Conservation (phyloP, 2,113 vertebrate species). For the Tetraodon nigroviridis region DNA sequence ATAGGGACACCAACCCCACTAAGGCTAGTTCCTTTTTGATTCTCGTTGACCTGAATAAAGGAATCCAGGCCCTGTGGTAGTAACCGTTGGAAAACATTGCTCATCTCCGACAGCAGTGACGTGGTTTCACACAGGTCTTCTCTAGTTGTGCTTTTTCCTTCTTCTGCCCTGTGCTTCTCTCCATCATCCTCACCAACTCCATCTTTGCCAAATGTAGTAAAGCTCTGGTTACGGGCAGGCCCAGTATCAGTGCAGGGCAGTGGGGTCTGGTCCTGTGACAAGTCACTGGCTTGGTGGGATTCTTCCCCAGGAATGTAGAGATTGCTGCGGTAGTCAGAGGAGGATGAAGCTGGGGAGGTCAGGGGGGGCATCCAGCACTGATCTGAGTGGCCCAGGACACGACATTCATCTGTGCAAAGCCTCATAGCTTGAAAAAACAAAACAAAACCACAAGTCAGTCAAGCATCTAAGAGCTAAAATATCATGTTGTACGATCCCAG, state of each 20-base stretch:
- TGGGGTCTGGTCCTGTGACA: slow-evolving; percentile 79
- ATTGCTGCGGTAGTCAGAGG: slow-evolving; percentile 91
- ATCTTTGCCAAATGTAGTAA: slow-evolving; percentile 95
- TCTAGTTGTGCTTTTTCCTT: slow-evolving; percentile 37
- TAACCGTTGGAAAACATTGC: slow-evolving; percentile 91
- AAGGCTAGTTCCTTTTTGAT: slow-evolving; percentile 71
- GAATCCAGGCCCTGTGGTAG: slow-evolving; percentile 86
- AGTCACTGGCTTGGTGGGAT: slow-evolving; percentile 69
- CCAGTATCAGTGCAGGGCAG: slow-evolving; percentile 67
- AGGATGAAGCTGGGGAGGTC: slow-evolving; percentile 80
- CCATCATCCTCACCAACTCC: slow-evolving; percentile 51
- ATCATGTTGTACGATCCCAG: too few species aligned
- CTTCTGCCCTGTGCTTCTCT: slow-evolving; percentile 55
- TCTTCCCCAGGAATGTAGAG: slow-evolving; percentile 95
- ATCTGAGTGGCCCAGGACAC: slow-evolving; percentile 93
- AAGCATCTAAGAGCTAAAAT: not conserved
- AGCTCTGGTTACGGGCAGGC: slow-evolving; percentile 85
- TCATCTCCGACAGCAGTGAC: slow-evolving; percentile 93
- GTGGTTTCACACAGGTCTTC: slow-evolving; percentile 77
- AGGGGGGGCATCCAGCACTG: slow-evolving; percentile 98
- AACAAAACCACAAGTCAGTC: slow-evolving; percentile 1
- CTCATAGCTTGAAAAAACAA: slow-evolving; percentile 80
- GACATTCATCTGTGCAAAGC: slow-evolving; percentile 93
- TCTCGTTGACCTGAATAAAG: slow-evolving; percentile 79
- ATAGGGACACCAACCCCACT: slow-evolving; percentile 59